A percentile compares a stretch with the other conserved stretches of the same genome.
Conservation (phyloP, 2,113 vertebrate genomes). For the Coregonus clupeaformis region DNA sequence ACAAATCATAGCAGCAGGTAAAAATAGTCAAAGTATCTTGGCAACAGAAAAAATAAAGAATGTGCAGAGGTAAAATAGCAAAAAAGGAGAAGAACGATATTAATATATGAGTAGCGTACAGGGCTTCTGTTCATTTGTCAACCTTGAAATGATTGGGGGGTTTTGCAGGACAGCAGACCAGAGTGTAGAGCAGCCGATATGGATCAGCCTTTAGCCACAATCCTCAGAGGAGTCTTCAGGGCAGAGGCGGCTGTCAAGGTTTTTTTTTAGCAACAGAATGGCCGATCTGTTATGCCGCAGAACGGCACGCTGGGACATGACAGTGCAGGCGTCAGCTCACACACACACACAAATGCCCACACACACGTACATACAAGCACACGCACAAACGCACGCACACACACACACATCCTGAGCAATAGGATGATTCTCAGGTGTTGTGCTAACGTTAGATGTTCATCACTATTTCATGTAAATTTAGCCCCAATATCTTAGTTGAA, state of each 20-base stretch:
- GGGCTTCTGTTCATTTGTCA: constrained; percentile 47
- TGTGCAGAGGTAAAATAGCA: constrained; percentile 16
- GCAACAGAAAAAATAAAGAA: constrained; percentile 50
- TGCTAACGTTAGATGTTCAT: not conserved
- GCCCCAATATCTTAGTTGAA: constrained; percentile 23
- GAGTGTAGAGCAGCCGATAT: too few species aligned
- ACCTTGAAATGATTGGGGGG: not conserved
- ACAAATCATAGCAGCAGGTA: constrained; percentile 14
- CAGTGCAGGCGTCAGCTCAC: not conserved
- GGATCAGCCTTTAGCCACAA: too few species aligned
- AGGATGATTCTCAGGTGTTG: too few species aligned
- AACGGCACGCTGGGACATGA: not conserved
- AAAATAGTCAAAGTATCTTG: not conserved
- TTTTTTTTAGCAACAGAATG: constrained; percentile 10
- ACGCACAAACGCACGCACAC: too few species aligned
- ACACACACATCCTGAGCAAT: too few species aligned
- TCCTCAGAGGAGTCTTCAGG: constrained; percentile 17
- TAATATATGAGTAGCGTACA: constrained; percentile 45
- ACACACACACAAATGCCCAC: too few species aligned
- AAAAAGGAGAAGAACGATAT: constrained; percentile 23
- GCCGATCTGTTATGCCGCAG: not conserved
- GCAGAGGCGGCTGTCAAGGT: constrained; percentile 20
- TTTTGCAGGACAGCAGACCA: too few species aligned
- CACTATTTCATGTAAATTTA: not conserved
- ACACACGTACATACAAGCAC: too few species aligned